These are phyloP conservation scores for Microtus ochrogaster DNA, from an alignment of 2,113 vertebrate genomes.

Conservation along the genomic window DNA sequence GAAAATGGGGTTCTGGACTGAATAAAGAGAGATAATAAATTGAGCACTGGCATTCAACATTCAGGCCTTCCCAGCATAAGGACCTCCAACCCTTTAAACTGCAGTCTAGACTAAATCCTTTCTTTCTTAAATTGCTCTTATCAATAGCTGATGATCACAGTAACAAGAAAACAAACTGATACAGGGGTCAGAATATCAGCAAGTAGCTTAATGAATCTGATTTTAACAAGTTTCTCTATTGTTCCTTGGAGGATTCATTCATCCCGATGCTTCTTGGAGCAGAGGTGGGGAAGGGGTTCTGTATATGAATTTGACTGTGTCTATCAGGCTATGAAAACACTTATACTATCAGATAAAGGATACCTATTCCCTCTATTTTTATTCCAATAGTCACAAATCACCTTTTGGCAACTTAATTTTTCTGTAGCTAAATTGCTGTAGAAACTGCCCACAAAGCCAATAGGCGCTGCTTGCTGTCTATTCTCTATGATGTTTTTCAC, in stretches of 20 bases:
- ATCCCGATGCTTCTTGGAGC: background rate
- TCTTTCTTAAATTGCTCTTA: background rate
- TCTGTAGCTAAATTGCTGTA: no score
- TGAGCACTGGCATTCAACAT: background rate
- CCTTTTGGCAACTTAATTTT: background rate
- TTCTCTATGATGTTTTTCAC: background rate
- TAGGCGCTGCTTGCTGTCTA: background rate
- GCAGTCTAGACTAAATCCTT: background rate
- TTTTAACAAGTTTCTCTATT: background rate
- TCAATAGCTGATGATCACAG: background rate
- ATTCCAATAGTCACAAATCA: background rate
- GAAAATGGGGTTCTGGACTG: background rate
- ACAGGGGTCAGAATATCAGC: background rate
- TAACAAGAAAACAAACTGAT: background rate
- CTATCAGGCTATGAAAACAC: background rate
- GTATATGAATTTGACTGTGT: accelerated
- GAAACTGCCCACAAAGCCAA: background rate
- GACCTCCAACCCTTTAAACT: background rate
- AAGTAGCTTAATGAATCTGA: background rate
- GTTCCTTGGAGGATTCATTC: background rate
- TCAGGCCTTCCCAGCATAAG: background rate
- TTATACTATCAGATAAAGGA: background rate
- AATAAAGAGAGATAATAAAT: background rate
- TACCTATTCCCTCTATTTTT: background rate
- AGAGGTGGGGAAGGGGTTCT: background rate